These are phyloP conservation scores for Neotoxoptera formosana DNA, from an alignment of 1,140 invertebrate genomes.

Conservation along the genomic window DNA sequence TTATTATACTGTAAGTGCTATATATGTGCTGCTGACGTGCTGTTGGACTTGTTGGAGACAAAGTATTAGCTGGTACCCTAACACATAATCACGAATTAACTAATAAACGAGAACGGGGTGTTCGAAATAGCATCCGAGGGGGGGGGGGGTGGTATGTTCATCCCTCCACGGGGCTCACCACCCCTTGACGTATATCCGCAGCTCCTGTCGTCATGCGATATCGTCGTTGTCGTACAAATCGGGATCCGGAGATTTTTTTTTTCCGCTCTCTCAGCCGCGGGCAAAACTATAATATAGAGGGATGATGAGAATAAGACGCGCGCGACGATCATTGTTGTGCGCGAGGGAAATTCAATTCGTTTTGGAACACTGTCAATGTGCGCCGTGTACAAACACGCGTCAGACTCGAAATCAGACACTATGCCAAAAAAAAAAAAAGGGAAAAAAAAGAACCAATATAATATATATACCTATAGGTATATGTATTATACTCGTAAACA, in stretches of 20 bases:
- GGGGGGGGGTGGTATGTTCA: background rate
- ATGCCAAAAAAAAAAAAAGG: conserved; percentile 44
- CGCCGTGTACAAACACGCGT: background rate
- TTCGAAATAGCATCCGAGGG: background rate
- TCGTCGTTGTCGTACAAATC: background rate
- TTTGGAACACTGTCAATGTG: conserved; percentile 44
- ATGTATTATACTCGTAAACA: background rate
- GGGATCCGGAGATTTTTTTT: background rate
- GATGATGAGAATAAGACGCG: background rate
- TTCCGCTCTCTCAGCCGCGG: background rate
- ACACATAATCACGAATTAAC: background rate
- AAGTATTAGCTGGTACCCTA: background rate
- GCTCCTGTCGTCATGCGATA: conserved; percentile 2
- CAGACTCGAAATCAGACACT: conserved; percentile 15
- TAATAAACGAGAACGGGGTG: background rate
- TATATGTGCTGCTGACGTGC: too few relatives aligned
- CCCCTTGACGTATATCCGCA: background rate
- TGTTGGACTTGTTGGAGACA: background rate
- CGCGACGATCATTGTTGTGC: background rate
- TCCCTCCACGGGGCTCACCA: background rate
- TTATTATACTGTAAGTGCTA: too few relatives aligned
- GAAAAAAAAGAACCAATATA: background rate
- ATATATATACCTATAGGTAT: background rate
- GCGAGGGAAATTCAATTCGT: conserved; percentile 22
- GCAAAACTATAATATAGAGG: background rate